Conservation (phyloP, 2,888 invertebrate species). For the Drosophila neutralis region DNA sequence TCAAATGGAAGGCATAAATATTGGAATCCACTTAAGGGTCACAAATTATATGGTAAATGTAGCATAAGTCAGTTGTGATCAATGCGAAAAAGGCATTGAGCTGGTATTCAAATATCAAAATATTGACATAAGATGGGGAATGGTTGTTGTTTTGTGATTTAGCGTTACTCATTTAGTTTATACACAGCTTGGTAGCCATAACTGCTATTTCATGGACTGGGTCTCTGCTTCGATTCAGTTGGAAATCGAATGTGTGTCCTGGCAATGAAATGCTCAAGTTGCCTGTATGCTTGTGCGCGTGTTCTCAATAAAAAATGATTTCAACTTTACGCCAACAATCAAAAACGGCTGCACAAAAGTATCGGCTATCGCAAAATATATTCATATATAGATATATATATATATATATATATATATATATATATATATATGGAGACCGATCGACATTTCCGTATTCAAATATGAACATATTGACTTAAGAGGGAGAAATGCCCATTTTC, state of each 20-base stretch:
- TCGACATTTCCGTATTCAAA: not conserved
- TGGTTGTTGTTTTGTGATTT: conserved; percentile 54
- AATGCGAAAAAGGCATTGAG: not conserved
- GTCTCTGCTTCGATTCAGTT: not conserved
- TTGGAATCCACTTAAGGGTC: conserved; percentile 41
- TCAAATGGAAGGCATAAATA: conserved; percentile 18
- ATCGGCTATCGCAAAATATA: conserved; percentile 30
- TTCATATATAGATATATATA: not conserved
- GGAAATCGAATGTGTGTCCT: not conserved
- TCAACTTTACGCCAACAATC: conserved; percentile 69
- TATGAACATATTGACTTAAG: conserved; percentile 1
- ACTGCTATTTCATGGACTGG: conserved; percentile 29
- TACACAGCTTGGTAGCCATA: conserved; percentile 3
- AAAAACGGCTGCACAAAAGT: conserved; percentile 49
- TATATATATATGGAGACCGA: not conserved
- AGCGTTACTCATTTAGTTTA: conserved; percentile 16
- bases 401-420: not conserved
- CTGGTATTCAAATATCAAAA: not conserved
- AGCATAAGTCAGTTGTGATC: conserved; percentile 32
- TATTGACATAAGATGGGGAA: not conserved
- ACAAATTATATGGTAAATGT: conserved; percentile 5
- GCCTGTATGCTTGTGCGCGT: conserved; percentile 14
- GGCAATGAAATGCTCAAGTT: conserved; percentile 16
- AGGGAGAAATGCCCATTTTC: conserved; percentile 9
- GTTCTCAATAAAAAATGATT: conserved; percentile 71